Percentiles rank a stretch among this genome's conserved stretches.
Evolutionary conservation across 2,888 invertebrate species (phyloP).

Genomic region (Polia nebulosa): DNA sequence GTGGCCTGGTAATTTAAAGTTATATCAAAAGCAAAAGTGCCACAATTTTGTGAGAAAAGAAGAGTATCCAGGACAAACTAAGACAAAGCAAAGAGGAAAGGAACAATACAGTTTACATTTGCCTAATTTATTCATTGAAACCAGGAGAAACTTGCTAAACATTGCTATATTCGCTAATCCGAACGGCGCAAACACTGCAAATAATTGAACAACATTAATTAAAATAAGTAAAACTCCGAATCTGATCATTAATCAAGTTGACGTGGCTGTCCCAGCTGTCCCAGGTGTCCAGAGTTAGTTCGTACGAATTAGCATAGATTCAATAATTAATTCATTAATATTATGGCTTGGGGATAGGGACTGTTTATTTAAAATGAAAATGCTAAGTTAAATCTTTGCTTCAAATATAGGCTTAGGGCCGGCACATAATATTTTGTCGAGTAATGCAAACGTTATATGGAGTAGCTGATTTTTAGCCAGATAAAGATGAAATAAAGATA

Average conservation of each 20-base stretch:
- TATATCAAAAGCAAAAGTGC: neutral
- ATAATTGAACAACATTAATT: slow-evolving; percentile 52
- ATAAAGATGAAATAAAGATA: no score
- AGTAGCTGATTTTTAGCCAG: no score
- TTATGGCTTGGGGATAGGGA: neutral
- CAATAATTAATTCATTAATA: slow-evolving; percentile 56
- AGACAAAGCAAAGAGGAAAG: slow-evolving; percentile 9
- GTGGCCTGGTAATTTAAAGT: neutral
- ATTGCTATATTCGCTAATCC: slow-evolving; percentile 25
- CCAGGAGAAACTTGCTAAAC: slow-evolving; percentile 30
- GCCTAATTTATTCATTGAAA: slow-evolving; percentile 49
- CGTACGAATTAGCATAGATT: slow-evolving; percentile 50
- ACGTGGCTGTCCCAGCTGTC: slow-evolving; percentile 36
- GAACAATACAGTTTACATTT: slow-evolving; percentile 22
- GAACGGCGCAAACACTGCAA: slow-evolving; percentile 28
- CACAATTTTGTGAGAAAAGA: neutral
- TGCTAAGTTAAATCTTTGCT: neutral
- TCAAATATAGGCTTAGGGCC: neutral
- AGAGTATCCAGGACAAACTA: neutral
- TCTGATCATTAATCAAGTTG: slow-evolving; percentile 54
- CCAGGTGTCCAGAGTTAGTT: slow-evolving; percentile 60
- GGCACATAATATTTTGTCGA: no score
- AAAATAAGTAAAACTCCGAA: slow-evolving; percentile 53
- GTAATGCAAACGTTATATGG: no score
- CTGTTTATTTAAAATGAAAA: slow-evolving; percentile 16